Base-by-base conservation (phyloP, 2,888 invertebrate species). In the Chironomus tentans region DNA sequence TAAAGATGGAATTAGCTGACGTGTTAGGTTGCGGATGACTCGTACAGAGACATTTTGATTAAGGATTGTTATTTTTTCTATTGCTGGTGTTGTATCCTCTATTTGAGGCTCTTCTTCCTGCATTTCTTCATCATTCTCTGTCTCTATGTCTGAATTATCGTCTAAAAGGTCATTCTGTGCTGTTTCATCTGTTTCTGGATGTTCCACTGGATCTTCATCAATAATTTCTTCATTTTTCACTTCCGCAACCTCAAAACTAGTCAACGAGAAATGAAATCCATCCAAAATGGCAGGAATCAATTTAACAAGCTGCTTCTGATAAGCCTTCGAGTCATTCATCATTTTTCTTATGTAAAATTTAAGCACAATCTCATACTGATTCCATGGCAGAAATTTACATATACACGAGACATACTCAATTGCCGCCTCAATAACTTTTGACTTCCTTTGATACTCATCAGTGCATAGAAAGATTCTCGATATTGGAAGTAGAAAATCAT, bases 221-320 rank as follows among this genome's bases (percentile, higher is more conserved):
- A n/a, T n/a, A n/a, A n/a, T n/a, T n/a, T n/a, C n/a, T n/a, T n/a
- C n/a, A n/a, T n/a, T n/a, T n/a, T n/a, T n/a, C n/a, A n/a, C n/a
- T 79, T 85, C 82, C 0, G 82, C 76, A 24, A 76, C 70, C 56
- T 77, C 79, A 75, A 85, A 82, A 4, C 87, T 88, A 0, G 88
- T 88, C 70, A 97, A 86, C 85, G 97, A 94, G 82, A 92, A 98
- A 84, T 97, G 97, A 81, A 97, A 98, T 0, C 92, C 90, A 81
- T 97, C 95, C 78, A 98, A 85, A 77, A 98, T 90, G 0, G 89
- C 89, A 0, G 92, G 89, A 13, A 92, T 86, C 76, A 93, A 86
- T 76, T 91, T 87, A 7, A 95, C 92, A 77, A 92, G 85, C 80
- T 95, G 93, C 79, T 92, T 95, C 80, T 96, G 96, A 81, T 90